Evolutionary conservation across 2,888 invertebrate genomes (phyloP), one percentile per base, ranked within the genome.

Genomic region (Athrips mouffetella): DNA sequence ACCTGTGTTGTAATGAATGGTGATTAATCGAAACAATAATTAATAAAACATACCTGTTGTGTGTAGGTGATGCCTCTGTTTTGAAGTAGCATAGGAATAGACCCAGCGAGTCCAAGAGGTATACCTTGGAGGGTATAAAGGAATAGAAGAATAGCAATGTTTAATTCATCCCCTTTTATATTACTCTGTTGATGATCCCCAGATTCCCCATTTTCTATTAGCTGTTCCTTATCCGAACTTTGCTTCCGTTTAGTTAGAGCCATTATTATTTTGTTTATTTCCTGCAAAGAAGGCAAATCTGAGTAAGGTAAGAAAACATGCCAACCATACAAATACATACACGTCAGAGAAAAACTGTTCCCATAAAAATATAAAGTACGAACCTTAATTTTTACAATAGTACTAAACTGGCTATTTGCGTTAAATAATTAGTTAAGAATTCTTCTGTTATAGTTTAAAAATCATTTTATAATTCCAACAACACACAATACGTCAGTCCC

Each of bases 71-170:
- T 96, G 49, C 96, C 95, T 48, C 95, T 91, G 76, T 97, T 96
- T 74, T 97, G 97, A 48, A 99, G 89, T 47, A 99, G 90, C 94
- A 99, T 96, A 0, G 99, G 99, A 60, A 99, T 94, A 21, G 98
- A 97, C 15, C 96, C 94, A 33, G 96, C 96, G 21, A 99, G 84
- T 1, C 99, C 99, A 2, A 99, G 85, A 0, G 99, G 99, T 74
- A 96, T 95, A 4, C 99, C 99, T 90, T 98, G 97, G 16, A 99
- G 89, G 33, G 99, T 91, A 74, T 99, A 99, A 3, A 99, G 89
- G 76, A 98, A 96, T 57, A 98, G 90, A 41, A 99, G 89, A 51
- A 99, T 90, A 10, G 93, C 91, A 59, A 98, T 96, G 73, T 96
- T 98, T 45, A 90, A 75, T 64, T 91, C 91, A 79, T 96, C 96